Evolutionary conservation across 1,140 invertebrate genomes (phyloP).

Genomic region (Lerema accius): DNA sequence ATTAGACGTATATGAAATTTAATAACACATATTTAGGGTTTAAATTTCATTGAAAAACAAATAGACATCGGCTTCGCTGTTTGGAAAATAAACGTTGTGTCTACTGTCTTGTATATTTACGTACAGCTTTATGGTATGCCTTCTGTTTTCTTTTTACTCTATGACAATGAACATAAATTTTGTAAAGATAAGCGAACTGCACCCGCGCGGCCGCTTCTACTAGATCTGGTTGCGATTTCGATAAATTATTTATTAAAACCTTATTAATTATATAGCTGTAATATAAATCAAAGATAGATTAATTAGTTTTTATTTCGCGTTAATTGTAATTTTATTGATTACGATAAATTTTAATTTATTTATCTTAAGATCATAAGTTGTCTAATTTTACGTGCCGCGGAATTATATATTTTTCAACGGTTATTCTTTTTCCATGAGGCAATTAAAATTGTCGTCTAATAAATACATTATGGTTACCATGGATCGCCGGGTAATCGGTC

Average conservation of each 20-base stretch:
- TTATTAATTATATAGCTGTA: conserved; percentile 28
- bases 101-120: too few species aligned
- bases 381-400: too few species aligned
- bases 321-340: conserved; percentile 18
- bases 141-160: not conserved
- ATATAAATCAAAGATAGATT: conserved; percentile 13
- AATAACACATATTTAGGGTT: too few species aligned
- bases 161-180: conserved; percentile 30
- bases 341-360: conserved; percentile 4
- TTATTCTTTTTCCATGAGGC: too few species aligned
- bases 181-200: conserved; percentile 35
- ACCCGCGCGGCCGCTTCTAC: conserved; percentile 30
- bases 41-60: too few species aligned
- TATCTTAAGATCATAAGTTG: conserved; percentile 19
- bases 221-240: conserved; percentile 34
- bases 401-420: too few species aligned
- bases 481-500: too few species aligned
- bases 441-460: too few species aligned
- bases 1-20: too few species aligned
- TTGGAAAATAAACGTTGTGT: too few species aligned
- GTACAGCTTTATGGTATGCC: not conserved
- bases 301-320: conserved; percentile 18
- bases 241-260: conserved; percentile 34
- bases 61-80: too few species aligned
- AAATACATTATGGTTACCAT: too few species aligned